These are phyloP conservation scores for Acyrthosiphon pisum DNA, from an alignment of 1,140 invertebrate genomes.

Conservation along the genomic window DNA sequence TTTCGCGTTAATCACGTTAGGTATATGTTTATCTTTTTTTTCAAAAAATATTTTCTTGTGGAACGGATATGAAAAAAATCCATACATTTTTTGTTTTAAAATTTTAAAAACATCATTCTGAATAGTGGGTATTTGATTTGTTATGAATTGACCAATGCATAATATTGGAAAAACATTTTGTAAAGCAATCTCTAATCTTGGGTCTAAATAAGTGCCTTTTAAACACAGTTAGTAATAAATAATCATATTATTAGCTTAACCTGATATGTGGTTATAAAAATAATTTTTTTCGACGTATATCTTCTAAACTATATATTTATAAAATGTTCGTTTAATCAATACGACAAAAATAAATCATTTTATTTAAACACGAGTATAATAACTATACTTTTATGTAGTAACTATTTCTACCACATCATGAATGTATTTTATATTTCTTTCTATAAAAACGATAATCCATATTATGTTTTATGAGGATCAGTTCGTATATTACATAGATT, in stretches of 20 bases:
- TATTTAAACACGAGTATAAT: not conserved
- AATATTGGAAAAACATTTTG: conserved; percentile 35
- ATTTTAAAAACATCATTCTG: not conserved
- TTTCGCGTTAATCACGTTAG: not conserved
- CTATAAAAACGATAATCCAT: not conserved
- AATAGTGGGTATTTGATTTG: conserved; percentile 7
- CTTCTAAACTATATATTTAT: conserved; percentile 15
- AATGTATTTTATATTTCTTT: conserved; percentile 20
- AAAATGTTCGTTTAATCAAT: not conserved
- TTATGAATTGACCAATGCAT: conserved; percentile 28
- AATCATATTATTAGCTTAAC: conserved; percentile 33
- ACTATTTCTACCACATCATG: not conserved
- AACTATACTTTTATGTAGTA: conserved; percentile 21
- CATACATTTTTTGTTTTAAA: not conserved
- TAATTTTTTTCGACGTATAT: not conserved
- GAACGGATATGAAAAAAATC: not conserved
- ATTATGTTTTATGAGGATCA: not conserved
- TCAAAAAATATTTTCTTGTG: not conserved
- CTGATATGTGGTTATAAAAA: not conserved
- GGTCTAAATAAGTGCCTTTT: conserved; percentile 56
- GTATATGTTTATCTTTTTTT: not conserved
- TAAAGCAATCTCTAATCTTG: conserved; percentile 56
- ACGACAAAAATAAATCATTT: not conserved
- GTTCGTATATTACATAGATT: not conserved
- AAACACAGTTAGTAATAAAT: conserved; percentile 44